A percentile compares a stretch with the other conserved stretches of the same genome.
These are phyloP conservation scores for Diarsia mendica DNA, from an alignment of 2,888 invertebrate species.

Conservation along the genomic window DNA sequence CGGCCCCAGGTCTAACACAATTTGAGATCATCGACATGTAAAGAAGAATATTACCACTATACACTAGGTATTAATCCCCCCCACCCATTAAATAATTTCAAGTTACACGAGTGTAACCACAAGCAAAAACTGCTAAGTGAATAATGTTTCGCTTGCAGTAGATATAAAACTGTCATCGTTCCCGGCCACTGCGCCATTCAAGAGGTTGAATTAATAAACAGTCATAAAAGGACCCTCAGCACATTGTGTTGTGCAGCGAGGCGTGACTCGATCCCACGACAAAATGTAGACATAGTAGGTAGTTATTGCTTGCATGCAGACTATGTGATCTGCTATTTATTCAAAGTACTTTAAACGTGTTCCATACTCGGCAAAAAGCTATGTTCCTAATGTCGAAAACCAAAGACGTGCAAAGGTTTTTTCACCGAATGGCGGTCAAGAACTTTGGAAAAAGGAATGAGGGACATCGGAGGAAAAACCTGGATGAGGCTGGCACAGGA, in stretches of 20 bases:
- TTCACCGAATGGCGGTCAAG: too few species aligned
- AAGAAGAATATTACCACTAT: too few species aligned
- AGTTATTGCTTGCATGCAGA: slow-evolving; percentile 11
- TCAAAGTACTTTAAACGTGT: not conserved
- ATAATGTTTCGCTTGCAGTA: slow-evolving; percentile 1
- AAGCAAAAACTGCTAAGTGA: not conserved
- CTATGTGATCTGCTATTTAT: not conserved
- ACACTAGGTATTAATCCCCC: too few species aligned
- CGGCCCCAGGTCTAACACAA: too few species aligned
- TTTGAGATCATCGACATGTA: too few species aligned
- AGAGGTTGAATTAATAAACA: slow-evolving; percentile 45
- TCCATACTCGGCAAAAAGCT: too few species aligned
- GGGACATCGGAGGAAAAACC: too few species aligned
- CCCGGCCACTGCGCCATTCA: slow-evolving; percentile 9
- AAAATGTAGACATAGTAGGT: not conserved
- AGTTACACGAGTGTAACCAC: not conserved
- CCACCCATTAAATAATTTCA: not conserved
- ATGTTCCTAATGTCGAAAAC: too few species aligned
- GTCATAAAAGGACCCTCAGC: slow-evolving; percentile 32
- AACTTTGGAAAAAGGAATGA: too few species aligned
- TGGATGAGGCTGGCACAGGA: too few species aligned
- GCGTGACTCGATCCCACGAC: slow-evolving; percentile 49
- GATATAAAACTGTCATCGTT: slow-evolving; percentile 4
- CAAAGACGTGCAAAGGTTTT: too few species aligned
- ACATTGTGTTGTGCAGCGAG: slow-evolving; percentile 39